These are phyloP conservation scores for Champsocephalus gunnari DNA, from an alignment of 2,797 vertebrate species.

Conservation along the genomic window DNA sequence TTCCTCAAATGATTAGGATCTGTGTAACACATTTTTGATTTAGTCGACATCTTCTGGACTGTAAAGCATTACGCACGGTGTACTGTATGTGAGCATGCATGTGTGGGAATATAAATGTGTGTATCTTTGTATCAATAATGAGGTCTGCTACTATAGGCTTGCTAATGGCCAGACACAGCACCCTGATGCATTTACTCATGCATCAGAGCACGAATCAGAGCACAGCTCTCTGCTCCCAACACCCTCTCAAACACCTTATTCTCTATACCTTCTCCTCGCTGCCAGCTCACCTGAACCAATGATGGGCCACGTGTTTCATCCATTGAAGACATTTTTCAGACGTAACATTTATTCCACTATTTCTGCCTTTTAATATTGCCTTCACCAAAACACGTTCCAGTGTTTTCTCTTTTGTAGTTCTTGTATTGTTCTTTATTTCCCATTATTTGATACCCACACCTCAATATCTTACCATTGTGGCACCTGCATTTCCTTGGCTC, in stretches of 20 bases:
- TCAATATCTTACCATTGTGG: neutral
- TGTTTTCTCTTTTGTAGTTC: neutral
- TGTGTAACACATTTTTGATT: constrained; percentile 11
- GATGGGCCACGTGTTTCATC: constrained; percentile 40
- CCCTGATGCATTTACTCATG: constrained; percentile 58
- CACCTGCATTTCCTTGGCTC: neutral
- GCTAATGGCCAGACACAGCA: constrained; percentile 66
- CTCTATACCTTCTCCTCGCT: neutral
- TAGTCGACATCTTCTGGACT: constrained; percentile 8
- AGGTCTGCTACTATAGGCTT: constrained; percentile 44
- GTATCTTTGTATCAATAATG: constrained; percentile 64
- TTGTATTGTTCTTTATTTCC: neutral
- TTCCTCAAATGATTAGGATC: constrained; percentile 14
- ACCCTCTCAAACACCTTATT: constrained; percentile 24
- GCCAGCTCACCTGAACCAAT: neutral
- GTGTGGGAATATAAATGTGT: constrained; percentile 23
- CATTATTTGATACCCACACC: neutral
- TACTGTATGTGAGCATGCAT: constrained; percentile 6
- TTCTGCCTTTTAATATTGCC: neutral
- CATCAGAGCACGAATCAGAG: constrained; percentile 51
- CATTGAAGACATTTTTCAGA: neutral
- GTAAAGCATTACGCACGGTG: constrained; percentile 16
- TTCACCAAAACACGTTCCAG: no score
- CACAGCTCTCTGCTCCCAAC: constrained; percentile 40
- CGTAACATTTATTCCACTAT: neutral